Evolutionary conservation across 1,140 invertebrate species (phyloP).

Genomic region (Drosophila ogumai): DNA sequence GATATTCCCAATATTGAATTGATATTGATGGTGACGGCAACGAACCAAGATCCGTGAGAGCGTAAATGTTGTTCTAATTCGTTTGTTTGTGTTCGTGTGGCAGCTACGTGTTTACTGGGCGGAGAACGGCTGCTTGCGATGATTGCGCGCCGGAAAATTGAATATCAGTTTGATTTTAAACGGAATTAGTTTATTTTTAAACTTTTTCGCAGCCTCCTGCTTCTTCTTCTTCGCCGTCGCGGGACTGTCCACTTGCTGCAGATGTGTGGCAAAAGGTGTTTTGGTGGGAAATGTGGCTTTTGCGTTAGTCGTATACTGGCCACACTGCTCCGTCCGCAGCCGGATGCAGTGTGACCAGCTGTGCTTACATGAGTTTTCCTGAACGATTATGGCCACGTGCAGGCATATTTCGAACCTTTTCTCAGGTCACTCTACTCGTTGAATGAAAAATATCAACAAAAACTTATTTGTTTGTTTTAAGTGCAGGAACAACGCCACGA

Average conservation of each 20-base stretch:
- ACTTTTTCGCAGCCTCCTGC: conserved; percentile 55
- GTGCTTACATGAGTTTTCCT: background rate
- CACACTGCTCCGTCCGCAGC: background rate
- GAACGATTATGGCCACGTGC: background rate
- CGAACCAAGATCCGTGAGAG: conserved; percentile 58
- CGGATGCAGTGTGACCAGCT: background rate
- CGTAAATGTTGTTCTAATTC: conserved; percentile 42
- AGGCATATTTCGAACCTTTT: background rate
- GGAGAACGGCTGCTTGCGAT: conserved; percentile 4
- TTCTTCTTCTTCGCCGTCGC: conserved; percentile 26
- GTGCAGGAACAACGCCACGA: conserved; percentile 1
- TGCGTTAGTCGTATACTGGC: background rate
- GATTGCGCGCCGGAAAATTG: conserved; percentile 46
- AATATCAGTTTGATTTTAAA: conserved; percentile 58
- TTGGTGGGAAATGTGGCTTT: background rate
- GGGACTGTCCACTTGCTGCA: conserved; percentile 15
- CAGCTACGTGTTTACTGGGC: conserved; percentile 39
- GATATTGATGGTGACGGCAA: conserved; percentile 28
- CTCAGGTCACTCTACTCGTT: background rate
- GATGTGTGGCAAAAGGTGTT: background rate
- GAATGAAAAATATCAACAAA: conserved; percentile 36
- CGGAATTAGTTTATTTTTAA: conserved; percentile 74
- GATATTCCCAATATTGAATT: conserved; percentile 76
- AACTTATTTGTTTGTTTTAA: conserved; percentile 28
- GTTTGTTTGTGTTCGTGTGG: conserved; percentile 40